Evolutionary conservation across 2,797 vertebrate species (phyloP).

Genomic region (Anolis apletophallus): DNA sequence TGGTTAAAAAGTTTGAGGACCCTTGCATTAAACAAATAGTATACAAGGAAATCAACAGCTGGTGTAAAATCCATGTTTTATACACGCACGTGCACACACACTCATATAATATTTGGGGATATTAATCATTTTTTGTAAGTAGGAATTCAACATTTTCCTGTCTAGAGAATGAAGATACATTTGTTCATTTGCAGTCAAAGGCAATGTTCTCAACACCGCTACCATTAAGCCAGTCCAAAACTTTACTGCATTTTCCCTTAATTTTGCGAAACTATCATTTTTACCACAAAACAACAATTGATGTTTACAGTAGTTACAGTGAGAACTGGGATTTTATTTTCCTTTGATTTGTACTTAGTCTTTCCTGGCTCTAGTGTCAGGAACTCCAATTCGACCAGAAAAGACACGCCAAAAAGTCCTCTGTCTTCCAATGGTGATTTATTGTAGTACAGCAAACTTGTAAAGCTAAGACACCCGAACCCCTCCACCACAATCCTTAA

Average conservation of each 20-base stretch:
- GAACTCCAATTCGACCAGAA: no score
- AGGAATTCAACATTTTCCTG: not conserved
- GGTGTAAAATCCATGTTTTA: no score
- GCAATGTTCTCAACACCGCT: not conserved
- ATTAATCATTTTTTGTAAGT: not conserved
- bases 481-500: no score
- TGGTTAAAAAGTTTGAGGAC: no score
- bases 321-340: not conserved
- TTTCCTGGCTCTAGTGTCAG: conserved; percentile 1
- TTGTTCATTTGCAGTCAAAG: not conserved
- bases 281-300: not conserved
- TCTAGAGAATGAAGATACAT: not conserved
- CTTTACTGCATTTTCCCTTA: not conserved
- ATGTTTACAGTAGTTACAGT: not conserved
- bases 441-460: no score
- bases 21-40: no score
- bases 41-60: no score
- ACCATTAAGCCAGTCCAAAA: not conserved
- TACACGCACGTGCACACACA: no score
- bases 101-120: not conserved
- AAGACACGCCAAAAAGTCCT: no score
- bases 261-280: not conserved
- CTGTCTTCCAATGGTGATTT: no score
- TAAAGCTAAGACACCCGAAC: no score
- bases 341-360: not conserved